A percentile compares a stretch with the other conserved stretches of the same genome.
phyloP scores from a whole-genome alignment of 2,888 invertebrate species.

The Drosophila nr. fundita region DNA sequence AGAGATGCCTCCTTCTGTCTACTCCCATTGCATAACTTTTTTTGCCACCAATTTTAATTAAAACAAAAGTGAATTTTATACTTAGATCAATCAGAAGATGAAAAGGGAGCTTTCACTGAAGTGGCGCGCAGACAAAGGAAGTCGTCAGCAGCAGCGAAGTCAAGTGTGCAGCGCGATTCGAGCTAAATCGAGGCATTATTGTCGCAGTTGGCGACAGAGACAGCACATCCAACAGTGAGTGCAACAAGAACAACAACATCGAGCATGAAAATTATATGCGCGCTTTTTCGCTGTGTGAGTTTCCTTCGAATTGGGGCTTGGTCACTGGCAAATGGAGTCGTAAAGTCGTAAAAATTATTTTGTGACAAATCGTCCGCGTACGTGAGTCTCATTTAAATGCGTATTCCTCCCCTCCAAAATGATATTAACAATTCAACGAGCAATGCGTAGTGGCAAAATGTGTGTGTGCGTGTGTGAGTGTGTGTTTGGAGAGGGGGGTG shows the following conservation, averaged over 20 bases:
- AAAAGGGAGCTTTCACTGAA: constrained; percentile 22
- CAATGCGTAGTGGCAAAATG: constrained; percentile 30
- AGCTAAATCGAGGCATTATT: constrained; percentile 63
- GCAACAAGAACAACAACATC: constrained; percentile 16
- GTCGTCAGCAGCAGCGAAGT: constrained; percentile 18
- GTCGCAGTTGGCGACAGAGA: constrained; percentile 63
- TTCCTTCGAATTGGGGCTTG: constrained; percentile 41
- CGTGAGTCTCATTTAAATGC: constrained; percentile 83
- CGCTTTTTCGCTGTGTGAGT: constrained; percentile 13
- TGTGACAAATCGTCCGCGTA: constrained; percentile 85
- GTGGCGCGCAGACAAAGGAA: constrained; percentile 32
- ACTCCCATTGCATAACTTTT: neutral
- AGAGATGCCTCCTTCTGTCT: accelerated
- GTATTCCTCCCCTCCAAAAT: constrained; percentile 68
- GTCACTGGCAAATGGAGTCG: constrained; percentile 73
- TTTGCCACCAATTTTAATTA: neutral
- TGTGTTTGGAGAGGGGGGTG: neutral
- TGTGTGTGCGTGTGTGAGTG: neutral
- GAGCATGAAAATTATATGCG: constrained; percentile 59
- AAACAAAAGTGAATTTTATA: neutral
- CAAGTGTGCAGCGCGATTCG: constrained; percentile 47
- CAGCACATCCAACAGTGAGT: constrained; percentile 8
- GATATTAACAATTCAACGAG: constrained; percentile 77
- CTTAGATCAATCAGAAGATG: constrained; percentile 4
- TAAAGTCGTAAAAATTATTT: constrained; percentile 85